A percentile compares a stretch with the other conserved stretches of the same genome.
phyloP scores from a whole-genome alignment of 2,797 vertebrate genomes.

The Tinamus major region DNA sequence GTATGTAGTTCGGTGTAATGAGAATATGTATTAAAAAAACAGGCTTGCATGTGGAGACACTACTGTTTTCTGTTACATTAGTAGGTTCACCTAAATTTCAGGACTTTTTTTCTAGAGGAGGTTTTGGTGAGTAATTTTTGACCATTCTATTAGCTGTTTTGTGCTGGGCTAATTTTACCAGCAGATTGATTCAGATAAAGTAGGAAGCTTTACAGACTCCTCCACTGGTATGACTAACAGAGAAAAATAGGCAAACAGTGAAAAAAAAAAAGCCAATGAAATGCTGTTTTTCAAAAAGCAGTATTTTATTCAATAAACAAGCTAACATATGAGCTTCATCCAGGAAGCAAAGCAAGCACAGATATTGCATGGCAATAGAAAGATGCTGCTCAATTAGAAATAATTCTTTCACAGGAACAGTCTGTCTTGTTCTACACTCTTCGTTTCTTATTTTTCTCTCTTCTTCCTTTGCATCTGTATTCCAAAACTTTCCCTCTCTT shows the following conservation, averaged over 20 bases:
- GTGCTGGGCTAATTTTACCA: background rate
- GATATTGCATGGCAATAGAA: background rate
- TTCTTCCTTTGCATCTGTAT: background rate
- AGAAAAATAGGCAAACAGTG: background rate
- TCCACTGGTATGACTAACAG: background rate
- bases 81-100: background rate
- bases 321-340: background rate
- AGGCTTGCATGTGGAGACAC: background rate
- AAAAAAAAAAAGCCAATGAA: background rate
- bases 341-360: background rate
- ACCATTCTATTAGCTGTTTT: background rate
- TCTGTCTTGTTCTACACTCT: background rate
- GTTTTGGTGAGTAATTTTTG: background rate
- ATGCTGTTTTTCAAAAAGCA: background rate
- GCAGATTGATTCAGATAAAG: background rate
- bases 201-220: background rate
- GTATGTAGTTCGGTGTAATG: background rate
- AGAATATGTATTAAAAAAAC: background rate
- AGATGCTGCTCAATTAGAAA: background rate
- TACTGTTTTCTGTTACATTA: background rate
- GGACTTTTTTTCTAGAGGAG: background rate
- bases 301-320: background rate
- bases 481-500: background rate
- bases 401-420: background rate
- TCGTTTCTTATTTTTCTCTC: background rate